Evolutionary conservation across 2,888 invertebrate species (phyloP).

Genomic region (Polydrusus pterygomalis): DNA sequence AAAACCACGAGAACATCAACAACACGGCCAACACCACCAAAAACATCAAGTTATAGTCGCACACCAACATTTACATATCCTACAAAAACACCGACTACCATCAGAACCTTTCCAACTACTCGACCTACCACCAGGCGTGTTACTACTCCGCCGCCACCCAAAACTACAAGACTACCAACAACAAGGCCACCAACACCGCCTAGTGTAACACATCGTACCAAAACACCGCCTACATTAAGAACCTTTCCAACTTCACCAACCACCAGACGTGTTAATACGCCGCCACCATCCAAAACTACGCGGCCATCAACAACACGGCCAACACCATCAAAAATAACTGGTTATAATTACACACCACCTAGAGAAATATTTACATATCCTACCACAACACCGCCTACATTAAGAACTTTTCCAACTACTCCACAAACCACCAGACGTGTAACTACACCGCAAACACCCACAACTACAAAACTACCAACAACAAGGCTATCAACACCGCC

Average conservation of each 20-base stretch:
- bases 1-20: neutral
- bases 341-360: neutral
- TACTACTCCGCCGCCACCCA: neutral
- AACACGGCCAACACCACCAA: neutral
- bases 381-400: neutral
- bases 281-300: too few species aligned
- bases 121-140: neutral
- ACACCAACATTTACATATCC: too few species aligned
- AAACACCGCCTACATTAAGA: neutral
- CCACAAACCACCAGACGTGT: neutral
- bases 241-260: slow-evolving; percentile 4
- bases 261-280: neutral
- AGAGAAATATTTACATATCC: neutral
- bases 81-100: too few species aligned
- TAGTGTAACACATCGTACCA: neutral
- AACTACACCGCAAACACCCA: neutral
- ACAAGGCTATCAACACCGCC: neutral
- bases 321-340: neutral
- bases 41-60: too few species aligned
- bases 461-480: neutral
- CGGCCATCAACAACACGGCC: neutral
- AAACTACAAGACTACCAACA: neutral
- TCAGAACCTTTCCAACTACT: too few species aligned
- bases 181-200: slow-evolving; percentile 12
- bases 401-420: neutral